phyloP scores from a whole-genome alignment of 2,113 vertebrate genomes.

The Psettodes erumei region DNA sequence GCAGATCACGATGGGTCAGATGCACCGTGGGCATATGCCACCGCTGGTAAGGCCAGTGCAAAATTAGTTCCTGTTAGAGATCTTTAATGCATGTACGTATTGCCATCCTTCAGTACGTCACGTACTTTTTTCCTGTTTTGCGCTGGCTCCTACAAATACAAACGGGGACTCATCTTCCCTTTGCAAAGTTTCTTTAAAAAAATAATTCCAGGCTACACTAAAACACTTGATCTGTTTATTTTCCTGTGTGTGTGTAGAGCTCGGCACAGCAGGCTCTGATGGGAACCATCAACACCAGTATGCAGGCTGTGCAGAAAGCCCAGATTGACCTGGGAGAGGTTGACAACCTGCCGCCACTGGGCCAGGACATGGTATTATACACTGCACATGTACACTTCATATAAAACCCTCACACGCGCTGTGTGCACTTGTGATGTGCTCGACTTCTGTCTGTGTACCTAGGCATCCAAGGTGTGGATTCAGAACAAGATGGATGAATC shows the following conservation, averaged over 20 bases:
- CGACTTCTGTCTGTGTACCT: neutral
- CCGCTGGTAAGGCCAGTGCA: conserved; percentile 87
- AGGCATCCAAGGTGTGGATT: conserved; percentile 98
- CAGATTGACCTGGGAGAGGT: conserved; percentile 94
- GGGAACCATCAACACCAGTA: conserved; percentile 98
- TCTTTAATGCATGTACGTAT: neutral
- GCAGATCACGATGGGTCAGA: conserved; percentile 94
- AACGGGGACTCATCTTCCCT: neutral
- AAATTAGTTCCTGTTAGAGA: neutral
- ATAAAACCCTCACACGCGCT: neutral
- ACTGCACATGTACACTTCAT: neutral
- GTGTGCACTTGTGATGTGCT: neutral
- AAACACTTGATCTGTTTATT: conserved; percentile 4
- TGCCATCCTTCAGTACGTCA: too few relatives aligned
- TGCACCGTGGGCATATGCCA: conserved; percentile 98
- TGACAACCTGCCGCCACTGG: conserved; percentile 92
- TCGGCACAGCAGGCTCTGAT: conserved; percentile 98
- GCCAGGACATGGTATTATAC: conserved; percentile 92
- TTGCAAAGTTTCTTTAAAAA: neutral
- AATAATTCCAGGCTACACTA: neutral
- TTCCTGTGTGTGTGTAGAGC: conserved; percentile 81
- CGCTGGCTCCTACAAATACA: neutral
- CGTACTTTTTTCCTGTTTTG: neutral
- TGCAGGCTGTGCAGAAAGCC: conserved; percentile 97
- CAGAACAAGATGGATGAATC: conserved; percentile 99